Base-by-base conservation (phyloP, 2,888 invertebrate genomes). In the Scaptomyza cyrtandrae region DNA sequence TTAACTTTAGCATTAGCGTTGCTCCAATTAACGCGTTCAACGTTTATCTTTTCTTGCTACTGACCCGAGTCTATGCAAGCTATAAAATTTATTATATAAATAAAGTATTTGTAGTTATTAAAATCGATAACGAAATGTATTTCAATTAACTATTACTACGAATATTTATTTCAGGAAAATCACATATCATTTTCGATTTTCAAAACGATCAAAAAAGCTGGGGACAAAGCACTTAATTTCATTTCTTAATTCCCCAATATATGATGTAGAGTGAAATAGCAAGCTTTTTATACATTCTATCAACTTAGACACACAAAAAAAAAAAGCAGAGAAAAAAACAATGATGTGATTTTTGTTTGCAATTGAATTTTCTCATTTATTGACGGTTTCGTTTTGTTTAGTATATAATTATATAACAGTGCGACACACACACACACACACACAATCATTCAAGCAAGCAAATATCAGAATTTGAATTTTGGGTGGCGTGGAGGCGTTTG, bases 101-200 rank as follows among this genome's bases (percentile, higher is more conserved):
- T 86, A 86, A 86, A 86, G 80, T 86, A 82, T 83, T 85, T 82
- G 71, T 81, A 81, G 81, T 76, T 76, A 69, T 73, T 78, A 81
- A 83, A 76, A 60, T 53, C 71, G 48, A 75, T 7, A n/a, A 33
- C 24, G 13, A 52, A 39, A 5, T 19, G 19, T 7, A 6, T 7
- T 14, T 35, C 24, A 41, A 19, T 44, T 14, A 9, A 39, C 39
- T 9, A 33, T 10, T 3, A 35, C n/a, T n/a, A 6, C n/a, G n/a
- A 1, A 37, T 37, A 6, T 37, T 37, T 33, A 5, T 33, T 16
- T 31, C 48, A 48, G 16, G 11, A 11, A 33, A 3, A 33, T 33
- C 33, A 11, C 33, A 31, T 31, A 7, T 27, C 27, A n/a, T n/a
- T n/a, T n/a, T n/a, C n/a, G n/a, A n/a, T n/a, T n/a, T n/a, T n/a